These are phyloP conservation scores for Pogonomyrmex barbatus DNA, from an alignment of 1,140 invertebrate species.

Conservation along the genomic window DNA sequence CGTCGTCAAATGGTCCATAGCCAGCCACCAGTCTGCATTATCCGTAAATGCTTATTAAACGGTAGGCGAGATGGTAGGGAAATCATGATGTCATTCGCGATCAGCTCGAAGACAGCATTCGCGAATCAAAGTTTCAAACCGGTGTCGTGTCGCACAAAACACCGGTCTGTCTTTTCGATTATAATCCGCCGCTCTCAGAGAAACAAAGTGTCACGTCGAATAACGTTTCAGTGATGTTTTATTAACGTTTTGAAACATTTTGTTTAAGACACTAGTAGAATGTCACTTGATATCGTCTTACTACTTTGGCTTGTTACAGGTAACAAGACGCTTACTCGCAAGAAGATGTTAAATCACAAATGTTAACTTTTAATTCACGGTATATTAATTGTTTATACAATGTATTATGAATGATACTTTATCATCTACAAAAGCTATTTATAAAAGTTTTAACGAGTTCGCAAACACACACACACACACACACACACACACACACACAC, in stretches of 20 bases:
- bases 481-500: no score
- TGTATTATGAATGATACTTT: background rate
- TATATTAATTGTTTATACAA: background rate
- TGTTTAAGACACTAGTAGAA: no score
- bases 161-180: background rate
- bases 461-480: background rate
- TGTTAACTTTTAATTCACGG: conserved; percentile 6
- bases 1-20: conserved; percentile 64
- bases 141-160: conserved; percentile 1
- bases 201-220: no score
- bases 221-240: no score
- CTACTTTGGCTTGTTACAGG: no score
- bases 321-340: background rate
- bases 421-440: background rate
- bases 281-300: no score
- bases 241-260: no score
- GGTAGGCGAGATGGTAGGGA: conserved; percentile 33
- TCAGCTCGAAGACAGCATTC: conserved; percentile 17
- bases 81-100: conserved; percentile 55
- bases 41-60: conserved; percentile 60
- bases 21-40: conserved; percentile 51
- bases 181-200: background rate
- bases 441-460: background rate
- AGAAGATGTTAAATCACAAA: conserved; percentile 18
- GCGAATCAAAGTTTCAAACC: conserved; percentile 51